Conservation (phyloP, 2,113 vertebrate species). For the Sylvia atricapilla region DNA sequence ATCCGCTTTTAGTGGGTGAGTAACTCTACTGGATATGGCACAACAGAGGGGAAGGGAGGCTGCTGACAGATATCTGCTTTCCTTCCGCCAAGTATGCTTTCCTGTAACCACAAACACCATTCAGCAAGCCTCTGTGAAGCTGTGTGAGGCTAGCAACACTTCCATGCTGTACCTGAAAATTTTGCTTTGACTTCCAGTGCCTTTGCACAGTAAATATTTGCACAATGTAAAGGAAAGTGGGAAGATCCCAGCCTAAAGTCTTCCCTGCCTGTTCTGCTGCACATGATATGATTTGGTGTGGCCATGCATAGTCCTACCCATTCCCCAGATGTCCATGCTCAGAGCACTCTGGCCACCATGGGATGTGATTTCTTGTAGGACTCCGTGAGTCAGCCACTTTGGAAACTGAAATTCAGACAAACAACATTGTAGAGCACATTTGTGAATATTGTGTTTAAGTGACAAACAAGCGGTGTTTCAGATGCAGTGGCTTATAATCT, state of each 20-base stretch:
- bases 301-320: accelerated
- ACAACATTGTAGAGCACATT: not conserved
- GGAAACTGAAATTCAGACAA: not conserved
- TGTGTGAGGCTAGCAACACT: not conserved
- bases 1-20: not conserved
- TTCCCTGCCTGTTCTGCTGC: not conserved
- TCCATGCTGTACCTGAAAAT: not conserved
- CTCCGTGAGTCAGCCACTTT: not conserved
- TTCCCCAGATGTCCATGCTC: not conserved
- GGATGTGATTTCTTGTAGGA: not conserved
- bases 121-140: not conserved
- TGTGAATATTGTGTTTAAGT: not conserved
- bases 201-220: not conserved
- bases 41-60: not conserved
- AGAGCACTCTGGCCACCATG: too few species aligned
- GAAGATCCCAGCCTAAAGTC: not conserved
- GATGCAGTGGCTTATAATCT: not conserved
- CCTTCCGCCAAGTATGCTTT: not conserved
- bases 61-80: not conserved
- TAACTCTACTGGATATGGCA: not conserved
- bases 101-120: not conserved
- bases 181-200: not conserved
- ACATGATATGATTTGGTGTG: not conserved
- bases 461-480: not conserved
- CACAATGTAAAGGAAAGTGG: not conserved